phyloP scores from a whole-genome alignment of 2,888 invertebrate genomes.

The Dasypogon diadema region DNA sequence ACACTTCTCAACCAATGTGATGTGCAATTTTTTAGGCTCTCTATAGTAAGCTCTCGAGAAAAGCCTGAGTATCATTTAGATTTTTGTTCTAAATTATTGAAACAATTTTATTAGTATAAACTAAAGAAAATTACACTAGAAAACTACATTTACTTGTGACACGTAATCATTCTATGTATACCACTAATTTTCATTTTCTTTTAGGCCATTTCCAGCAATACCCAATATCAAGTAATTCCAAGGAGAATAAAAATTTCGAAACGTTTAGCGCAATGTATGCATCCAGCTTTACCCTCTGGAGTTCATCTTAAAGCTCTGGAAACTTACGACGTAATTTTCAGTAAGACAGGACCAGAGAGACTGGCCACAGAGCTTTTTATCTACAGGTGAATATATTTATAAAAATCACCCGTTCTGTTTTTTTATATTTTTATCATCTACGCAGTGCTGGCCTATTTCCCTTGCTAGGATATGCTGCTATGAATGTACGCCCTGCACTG shows the following conservation, averaged over 20 bases:
- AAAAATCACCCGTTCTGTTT: not conserved
- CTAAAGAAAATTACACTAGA: not conserved
- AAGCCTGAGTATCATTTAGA: too few species aligned
- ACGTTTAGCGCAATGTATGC: slow-evolving; percentile 92
- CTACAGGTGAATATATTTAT: slow-evolving; percentile 74
- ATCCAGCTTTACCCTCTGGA: slow-evolving; percentile 90
- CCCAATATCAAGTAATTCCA: slow-evolving; percentile 88
- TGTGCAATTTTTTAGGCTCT: too few species aligned
- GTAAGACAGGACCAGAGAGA: slow-evolving; percentile 84
- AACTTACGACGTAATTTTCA: slow-evolving; percentile 91
- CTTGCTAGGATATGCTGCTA: slow-evolving; percentile 87
- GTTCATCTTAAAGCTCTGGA: slow-evolving; percentile 93
- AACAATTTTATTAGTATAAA: not conserved
- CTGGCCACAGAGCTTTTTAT: slow-evolving; percentile 86
- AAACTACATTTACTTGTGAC: too few species aligned
- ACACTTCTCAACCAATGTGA: too few species aligned
- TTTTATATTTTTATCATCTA: slow-evolving; percentile 50
- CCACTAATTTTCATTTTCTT: too few species aligned
- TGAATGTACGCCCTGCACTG: slow-evolving; percentile 87
- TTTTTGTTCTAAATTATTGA: too few species aligned
- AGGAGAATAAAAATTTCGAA: slow-evolving; percentile 89
- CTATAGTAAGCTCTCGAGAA: too few species aligned
- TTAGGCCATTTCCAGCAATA: slow-evolving; percentile 81
- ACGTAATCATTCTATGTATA: too few species aligned
- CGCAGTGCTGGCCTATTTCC: slow-evolving; percentile 83